Evolutionary conservation across 2,113 vertebrate genomes (phyloP).

Genomic region (Sebastes schlegelii): DNA sequence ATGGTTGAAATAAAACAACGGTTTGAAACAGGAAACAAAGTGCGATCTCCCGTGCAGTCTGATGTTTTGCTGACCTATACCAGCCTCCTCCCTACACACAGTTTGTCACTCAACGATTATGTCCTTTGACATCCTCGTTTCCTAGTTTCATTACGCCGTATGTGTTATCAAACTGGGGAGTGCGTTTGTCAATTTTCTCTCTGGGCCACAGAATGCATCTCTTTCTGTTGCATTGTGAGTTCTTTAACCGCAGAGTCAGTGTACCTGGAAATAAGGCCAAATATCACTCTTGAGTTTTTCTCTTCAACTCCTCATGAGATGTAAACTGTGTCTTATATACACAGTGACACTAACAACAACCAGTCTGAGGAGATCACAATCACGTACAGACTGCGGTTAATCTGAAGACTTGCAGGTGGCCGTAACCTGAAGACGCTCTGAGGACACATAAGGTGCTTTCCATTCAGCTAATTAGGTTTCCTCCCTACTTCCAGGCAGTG

Average conservation of each 20-base stretch:
- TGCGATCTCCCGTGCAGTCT: too few relatives aligned
- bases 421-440: slow-evolving; percentile 29
- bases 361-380: background rate
- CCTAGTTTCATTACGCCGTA: background rate
- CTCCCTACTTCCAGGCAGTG: slow-evolving; percentile 6
- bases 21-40: background rate
- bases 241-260: background rate
- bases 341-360: background rate
- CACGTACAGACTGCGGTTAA: background rate
- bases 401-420: slow-evolving; percentile 39
- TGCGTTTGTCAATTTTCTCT: background rate
- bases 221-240: background rate
- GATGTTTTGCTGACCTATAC: background rate
- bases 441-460: slow-evolving; percentile 25
- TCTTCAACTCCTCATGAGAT: background rate
- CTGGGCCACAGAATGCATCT: background rate
- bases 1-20: background rate
- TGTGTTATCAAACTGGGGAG: background rate
- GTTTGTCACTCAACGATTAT: background rate
- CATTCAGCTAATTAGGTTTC: slow-evolving; percentile 26
- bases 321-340: too few relatives aligned
- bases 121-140: background rate
- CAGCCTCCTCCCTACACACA: background rate
- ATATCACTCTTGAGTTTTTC: background rate
- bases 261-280: background rate